These are phyloP conservation scores for Elysia chlorotica DNA, from an alignment of 1,140 invertebrate genomes.

Conservation along the genomic window DNA sequence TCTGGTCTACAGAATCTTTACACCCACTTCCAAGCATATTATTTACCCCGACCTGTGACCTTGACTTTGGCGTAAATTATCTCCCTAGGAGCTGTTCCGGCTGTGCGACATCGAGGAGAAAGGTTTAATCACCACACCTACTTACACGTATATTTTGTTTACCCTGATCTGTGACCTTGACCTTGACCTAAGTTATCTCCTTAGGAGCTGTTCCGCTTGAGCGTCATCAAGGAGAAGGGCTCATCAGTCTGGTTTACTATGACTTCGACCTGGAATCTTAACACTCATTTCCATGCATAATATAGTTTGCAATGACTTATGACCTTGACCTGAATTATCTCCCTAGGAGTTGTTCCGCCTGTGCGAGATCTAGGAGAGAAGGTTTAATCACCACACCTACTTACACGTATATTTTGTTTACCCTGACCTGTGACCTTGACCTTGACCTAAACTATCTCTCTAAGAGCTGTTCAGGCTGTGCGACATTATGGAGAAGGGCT, in stretches of 20 bases:
- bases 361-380: background rate
- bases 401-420: slow-evolving; percentile 38
- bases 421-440: too few species aligned
- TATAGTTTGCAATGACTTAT: too few species aligned
- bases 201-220: background rate
- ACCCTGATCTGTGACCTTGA: too few species aligned
- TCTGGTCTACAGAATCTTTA: too few species aligned
- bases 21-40: slow-evolving; percentile 56
- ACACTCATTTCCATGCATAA: slow-evolving; percentile 45
- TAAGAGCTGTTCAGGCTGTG: background rate
- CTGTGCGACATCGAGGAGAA: slow-evolving; percentile 62
- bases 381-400: too few species aligned
- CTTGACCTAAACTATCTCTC: background rate
- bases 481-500: background rate
- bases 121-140: slow-evolving; percentile 65
- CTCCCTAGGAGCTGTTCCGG: slow-evolving; percentile 61
- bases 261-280: too few species aligned
- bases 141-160: too few species aligned
- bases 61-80: too few species aligned
- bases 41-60: too few species aligned
- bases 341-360: background rate
- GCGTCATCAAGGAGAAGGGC: background rate
- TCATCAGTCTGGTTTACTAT: too few species aligned
- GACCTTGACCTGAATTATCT: too few species aligned
- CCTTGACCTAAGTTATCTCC: background rate